A percentile compares a stretch with the other conserved stretches of the same genome.
Evolutionary conservation across 2,888 invertebrate species (phyloP).

Genomic region (Lochmaea capreae): DNA sequence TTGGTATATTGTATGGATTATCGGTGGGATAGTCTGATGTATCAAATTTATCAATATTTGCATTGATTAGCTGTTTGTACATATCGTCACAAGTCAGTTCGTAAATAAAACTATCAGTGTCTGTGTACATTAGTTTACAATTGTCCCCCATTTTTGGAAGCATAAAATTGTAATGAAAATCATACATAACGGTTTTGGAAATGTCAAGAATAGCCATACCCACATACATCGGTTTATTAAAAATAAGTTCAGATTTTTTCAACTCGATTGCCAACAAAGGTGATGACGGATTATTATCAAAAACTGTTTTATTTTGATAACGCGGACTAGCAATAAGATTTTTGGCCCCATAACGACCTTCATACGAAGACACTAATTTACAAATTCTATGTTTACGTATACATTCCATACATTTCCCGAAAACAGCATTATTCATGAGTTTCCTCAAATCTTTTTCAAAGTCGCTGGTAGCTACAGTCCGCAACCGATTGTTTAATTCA

Average conservation of each 20-base stretch:
- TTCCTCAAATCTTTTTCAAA: background rate
- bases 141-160: background rate
- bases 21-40: background rate
- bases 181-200: background rate
- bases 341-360: background rate
- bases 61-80: too few species aligned
- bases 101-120: background rate
- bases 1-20: background rate
- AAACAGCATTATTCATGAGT: background rate
- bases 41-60: background rate
- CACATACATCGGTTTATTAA: background rate
- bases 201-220: background rate
- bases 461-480: background rate
- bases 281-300: too few species aligned
- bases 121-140: background rate
- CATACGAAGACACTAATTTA: background rate
- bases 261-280: background rate
- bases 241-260: background rate
- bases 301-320: too few species aligned
- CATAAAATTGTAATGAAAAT: constrained; percentile 10
- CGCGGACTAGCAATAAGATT: background rate
- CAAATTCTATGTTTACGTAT: background rate
- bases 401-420: background rate
- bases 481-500: background rate
- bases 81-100: too few species aligned